A percentile compares a stretch with the other conserved stretches of the same genome.
Conservation (phyloP, 2,113 vertebrate species). For the Microtus pennsylvanicus region DNA sequence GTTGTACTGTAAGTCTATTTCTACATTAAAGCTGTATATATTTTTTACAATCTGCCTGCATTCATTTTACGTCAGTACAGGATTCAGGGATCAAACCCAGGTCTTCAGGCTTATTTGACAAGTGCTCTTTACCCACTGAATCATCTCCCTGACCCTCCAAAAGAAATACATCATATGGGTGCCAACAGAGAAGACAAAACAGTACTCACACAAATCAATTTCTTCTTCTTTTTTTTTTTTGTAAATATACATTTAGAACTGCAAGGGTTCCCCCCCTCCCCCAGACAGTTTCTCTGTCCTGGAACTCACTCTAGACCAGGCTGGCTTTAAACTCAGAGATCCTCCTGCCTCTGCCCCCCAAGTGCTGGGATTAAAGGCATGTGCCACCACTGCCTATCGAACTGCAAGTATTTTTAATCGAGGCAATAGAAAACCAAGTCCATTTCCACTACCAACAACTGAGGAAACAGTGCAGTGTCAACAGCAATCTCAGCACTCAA, state of each 20-base stretch:
- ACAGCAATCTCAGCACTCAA: too few relatives aligned
- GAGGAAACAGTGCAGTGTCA: too few relatives aligned
- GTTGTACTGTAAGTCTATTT: too few relatives aligned
- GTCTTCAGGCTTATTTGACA: background rate
- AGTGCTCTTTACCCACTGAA: background rate
- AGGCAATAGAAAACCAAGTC: background rate
- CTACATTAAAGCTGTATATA: too few relatives aligned
- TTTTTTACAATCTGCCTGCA: too few relatives aligned
- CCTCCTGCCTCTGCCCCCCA: background rate
- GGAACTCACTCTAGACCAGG: background rate
- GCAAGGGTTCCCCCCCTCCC: background rate
- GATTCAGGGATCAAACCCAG: background rate
- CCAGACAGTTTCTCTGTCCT: background rate
- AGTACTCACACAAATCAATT: background rate
- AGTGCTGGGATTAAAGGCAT: background rate
- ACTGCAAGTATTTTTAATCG: background rate
- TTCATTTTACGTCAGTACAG: too few relatives aligned
- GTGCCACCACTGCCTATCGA: background rate
- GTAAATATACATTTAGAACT: conserved; percentile 11
- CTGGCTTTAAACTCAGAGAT: background rate
- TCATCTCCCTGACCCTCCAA: background rate
- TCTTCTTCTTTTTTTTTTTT: background rate
- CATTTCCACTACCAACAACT: background rate
- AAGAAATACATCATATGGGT: background rate
- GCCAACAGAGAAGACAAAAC: background rate